Base-by-base conservation (phyloP, 2,888 invertebrate genomes). In the Invenusta paracnida region DNA sequence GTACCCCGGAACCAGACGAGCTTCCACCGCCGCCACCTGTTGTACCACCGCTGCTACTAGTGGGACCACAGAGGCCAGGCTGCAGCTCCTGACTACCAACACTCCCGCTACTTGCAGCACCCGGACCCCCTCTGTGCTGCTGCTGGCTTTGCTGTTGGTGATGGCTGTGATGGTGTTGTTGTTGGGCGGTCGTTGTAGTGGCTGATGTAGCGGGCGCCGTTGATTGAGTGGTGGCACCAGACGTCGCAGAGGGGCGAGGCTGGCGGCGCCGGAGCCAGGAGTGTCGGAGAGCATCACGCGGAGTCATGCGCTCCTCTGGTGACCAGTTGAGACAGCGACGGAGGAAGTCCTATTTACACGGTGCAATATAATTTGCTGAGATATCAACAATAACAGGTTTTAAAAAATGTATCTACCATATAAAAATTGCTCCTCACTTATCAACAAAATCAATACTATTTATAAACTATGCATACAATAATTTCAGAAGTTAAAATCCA, bases 271-370 rank as follows among this genome's bases (percentile, higher is more conserved):
- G 82, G 13, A 88, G 83, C 88, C 88, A 88, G 13, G 83, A 30
- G 81, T 88, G 88, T 88, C 95, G 93, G 84, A 96, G 92, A 30
- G 96, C 96, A 88, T 94, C 94, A 87, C 94, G 93, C 0, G 97
- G 97, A 67, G 96, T 96, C 93, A 98, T 94, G 83, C 98, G 94
- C 89, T 94, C 93, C 89, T 95, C 95, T 0, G 97, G 96, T 92
- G 97, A 96, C 97, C 97, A 98, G 90, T 96, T 96, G 88, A 98
- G 93, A 92, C 98, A 98, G 89, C 95, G 94, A 90, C 95, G 94
- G 90, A 98, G 94, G 92, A 98, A 98, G 93, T 97, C 97, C 88
- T 73, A 23, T 11, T 5, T 11, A 17, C 5, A 48, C 11, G 48
- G 48, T n/a, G n/a, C n/a, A n/a, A n/a, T n/a, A n/a, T n/a, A n/a